phyloP scores from a whole-genome alignment of 2,888 invertebrate genomes.

The Rotaria sp. region DNA sequence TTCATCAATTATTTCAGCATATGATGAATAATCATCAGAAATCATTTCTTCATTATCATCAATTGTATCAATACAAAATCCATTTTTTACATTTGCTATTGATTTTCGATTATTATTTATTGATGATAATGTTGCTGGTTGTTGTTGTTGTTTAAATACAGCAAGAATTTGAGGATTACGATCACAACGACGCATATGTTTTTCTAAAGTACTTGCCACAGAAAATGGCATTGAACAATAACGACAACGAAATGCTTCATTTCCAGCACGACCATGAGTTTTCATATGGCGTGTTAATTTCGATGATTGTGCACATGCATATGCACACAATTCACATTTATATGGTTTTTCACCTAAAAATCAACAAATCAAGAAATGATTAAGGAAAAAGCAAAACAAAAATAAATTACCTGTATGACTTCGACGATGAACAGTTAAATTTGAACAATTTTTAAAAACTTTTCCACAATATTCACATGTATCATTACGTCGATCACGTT shows the following conservation, averaged over 20 bases:
- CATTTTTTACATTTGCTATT: background rate
- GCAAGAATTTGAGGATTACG: constrained; percentile 56
- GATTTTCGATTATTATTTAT: background rate
- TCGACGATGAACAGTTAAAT: constrained; percentile 56
- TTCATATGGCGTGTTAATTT: constrained; percentile 99
- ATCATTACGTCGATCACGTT: constrained; percentile 38
- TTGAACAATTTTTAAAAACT: constrained; percentile 84
- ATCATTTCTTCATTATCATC: background rate
- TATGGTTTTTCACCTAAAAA: constrained; percentile 82
- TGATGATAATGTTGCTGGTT: background rate
- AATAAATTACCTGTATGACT: constrained; percentile 56
- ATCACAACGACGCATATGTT: constrained; percentile 99
- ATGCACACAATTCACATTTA: constrained; percentile 93
- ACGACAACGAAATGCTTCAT: constrained; percentile 94
- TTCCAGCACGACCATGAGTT: constrained; percentile 92
- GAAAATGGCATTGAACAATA: constrained; percentile 99
- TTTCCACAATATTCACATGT: constrained; percentile 57
- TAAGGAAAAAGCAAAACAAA: background rate
- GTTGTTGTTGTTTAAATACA: constrained; percentile 24
- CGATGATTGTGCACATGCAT: constrained; percentile 97
- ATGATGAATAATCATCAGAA: background rate
- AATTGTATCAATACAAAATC: background rate
- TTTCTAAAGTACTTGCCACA: constrained; percentile 95
- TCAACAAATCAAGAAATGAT: background rate
- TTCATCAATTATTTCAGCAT: background rate